Conservation (phyloP, 2,113 vertebrate species). For the Grus americana region DNA sequence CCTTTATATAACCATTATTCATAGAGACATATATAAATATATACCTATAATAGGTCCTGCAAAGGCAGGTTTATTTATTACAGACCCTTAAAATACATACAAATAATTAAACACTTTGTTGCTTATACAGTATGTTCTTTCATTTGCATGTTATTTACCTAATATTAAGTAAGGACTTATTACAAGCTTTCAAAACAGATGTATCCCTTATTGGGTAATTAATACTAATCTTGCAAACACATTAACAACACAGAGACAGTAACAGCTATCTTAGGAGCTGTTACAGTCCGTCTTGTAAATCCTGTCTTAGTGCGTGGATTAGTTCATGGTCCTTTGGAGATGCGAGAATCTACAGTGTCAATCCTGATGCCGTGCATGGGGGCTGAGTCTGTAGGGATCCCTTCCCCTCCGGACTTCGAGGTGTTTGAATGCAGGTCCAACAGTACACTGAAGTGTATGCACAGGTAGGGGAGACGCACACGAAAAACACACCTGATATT, state of each 20-base stretch:
- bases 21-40: not conserved
- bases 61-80: not conserved
- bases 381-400: not conserved
- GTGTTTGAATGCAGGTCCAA: not conserved
- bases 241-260: conserved; percentile 50
- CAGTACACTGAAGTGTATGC: not conserved
- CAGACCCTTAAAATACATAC: not conserved
- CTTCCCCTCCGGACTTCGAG: not conserved
- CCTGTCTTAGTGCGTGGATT: conserved; percentile 38
- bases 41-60: not conserved
- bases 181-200: conserved; percentile 33
- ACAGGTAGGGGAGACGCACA: not conserved
- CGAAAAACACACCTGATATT: not conserved
- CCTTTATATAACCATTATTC: not conserved
- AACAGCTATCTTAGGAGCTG: conserved; percentile 64
- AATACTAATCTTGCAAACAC: conserved; percentile 65
- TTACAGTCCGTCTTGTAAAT: conserved; percentile 55
- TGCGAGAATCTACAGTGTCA: not conserved
- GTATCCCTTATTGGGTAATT: conserved; percentile 51
- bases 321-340: conserved; percentile 45
- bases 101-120: conserved; percentile 2
- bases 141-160: conserved; percentile 11
- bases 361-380: not conserved
- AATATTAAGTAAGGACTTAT: conserved; percentile 37
- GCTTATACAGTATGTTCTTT: not conserved